Base-by-base conservation (phyloP, 2,113 vertebrate species). In the Piaya cayana region DNA sequence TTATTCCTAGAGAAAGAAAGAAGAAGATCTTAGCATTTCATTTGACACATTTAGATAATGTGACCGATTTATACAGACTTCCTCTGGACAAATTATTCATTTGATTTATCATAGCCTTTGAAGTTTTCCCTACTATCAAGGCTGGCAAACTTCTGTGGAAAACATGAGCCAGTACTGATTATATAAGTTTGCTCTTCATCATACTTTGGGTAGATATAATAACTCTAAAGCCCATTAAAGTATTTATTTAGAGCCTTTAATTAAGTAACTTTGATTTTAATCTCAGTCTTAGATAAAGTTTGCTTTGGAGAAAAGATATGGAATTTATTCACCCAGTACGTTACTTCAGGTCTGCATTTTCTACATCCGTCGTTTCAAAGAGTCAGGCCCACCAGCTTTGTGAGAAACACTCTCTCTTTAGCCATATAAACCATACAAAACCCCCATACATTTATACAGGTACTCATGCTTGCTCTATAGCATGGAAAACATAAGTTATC, bases 81-180 rank as follows among this genome's bases (percentile, higher is more conserved):
- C 79, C 68, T 88, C 75, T 1, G 2, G 76, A 91, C 85, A 95
- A 96, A 92, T 94, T 67, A 90, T 74, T 92, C 2, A 94, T 90
- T 78, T 92, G 52, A 92, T 90, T 95, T 86, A 86, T 82, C 52
- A 71, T 27, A 86, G 68, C 23, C 82, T 97, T 97, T 96, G 92
- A 95, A 95, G 79, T 88, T 83, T 85, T 93, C 50, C n/a, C 36
- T 82, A 4, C 49, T 89, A 89, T 89, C 70, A 84, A 85, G 67
- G 58, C 67, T 87, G 67, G 29, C 37, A 84, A 96, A 85, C 30
- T 88, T 72, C 29, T 58, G 59, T 26, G 69, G 52, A 90, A 77
- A 95, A 37, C 17, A 62, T 8, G 15, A 94, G 56, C 42, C 42
- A 77, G 9, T 47, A 23, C 19, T 86, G 78, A 69, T 82, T 91